These are phyloP conservation scores for Phaethon lepturus DNA, from an alignment of 2,113 vertebrate species.

Conservation along the genomic window DNA sequence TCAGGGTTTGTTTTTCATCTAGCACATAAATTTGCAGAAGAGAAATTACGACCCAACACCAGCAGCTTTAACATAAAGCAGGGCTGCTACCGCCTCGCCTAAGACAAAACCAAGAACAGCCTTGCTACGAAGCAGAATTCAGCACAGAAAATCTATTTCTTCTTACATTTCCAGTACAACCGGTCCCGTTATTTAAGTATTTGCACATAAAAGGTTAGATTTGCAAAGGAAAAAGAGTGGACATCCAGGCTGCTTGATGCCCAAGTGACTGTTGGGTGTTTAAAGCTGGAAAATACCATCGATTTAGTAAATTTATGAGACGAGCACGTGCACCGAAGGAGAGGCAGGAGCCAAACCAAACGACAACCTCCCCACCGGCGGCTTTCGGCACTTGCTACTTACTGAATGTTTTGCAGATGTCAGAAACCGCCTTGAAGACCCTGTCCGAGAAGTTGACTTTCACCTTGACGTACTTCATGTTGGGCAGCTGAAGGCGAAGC, in stretches of 20 bases:
- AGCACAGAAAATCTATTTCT: background rate
- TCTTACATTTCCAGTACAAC: fast-evolving
- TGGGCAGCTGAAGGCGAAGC: conserved; percentile 95
- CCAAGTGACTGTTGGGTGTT: background rate
- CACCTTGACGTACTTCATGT: conserved; percentile 99
- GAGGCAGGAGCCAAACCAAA: background rate
- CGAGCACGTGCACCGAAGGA: background rate
- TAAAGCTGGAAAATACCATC: background rate
- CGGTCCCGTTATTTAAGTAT: fast-evolving
- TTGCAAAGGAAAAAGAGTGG: background rate
- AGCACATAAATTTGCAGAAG: background rate
- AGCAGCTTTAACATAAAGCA: background rate
- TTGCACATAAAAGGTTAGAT: background rate
- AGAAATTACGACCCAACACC: background rate
- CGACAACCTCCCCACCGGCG: fast-evolving
- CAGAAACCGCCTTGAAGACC: conserved; percentile 97
- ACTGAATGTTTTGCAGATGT: conserved; percentile 99
- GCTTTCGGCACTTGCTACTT: conserved; percentile 73
- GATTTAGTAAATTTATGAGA: background rate
- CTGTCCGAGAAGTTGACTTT: conserved; percentile 99
- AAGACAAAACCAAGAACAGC: background rate
- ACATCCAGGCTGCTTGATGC: background rate
- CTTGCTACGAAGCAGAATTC: background rate
- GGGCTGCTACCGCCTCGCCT: background rate
- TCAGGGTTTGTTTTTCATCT: conserved; percentile 13